These are phyloP conservation scores for Hoplostethus atlanticus DNA, from an alignment of 2,797 vertebrate genomes.

Conservation along the genomic window DNA sequence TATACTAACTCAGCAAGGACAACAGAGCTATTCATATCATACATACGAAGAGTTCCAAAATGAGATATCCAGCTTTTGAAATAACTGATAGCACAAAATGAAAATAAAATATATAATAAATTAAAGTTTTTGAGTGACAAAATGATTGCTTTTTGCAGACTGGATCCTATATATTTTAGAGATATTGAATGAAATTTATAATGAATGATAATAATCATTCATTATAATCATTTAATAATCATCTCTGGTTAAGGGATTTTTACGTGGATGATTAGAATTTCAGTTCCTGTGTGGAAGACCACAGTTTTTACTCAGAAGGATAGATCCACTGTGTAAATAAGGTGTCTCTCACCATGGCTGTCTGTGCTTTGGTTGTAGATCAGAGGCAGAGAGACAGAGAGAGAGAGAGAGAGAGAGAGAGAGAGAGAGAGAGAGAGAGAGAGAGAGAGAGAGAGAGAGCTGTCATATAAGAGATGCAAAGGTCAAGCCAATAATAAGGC, in stretches of 20 bases:
- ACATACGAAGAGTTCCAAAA: no score
- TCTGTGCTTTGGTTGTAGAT: background rate
- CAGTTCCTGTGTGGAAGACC: background rate
- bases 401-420: no score
- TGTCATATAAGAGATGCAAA: constrained; percentile 22
- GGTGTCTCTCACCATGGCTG: background rate
- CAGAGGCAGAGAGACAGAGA: no score
- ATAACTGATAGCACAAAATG: background rate
- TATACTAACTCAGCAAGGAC: constrained; percentile 14
- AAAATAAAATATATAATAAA: background rate
- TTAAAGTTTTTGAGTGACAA: background rate
- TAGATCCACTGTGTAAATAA: background rate
- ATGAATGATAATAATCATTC: no score
- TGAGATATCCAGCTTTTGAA: background rate
- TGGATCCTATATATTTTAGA: background rate
- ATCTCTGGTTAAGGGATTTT: background rate
- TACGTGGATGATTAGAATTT: background rate
- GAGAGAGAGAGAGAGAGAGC: constrained; percentile 1
- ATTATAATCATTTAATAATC: background rate
- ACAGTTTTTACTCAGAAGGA: constrained; percentile 6
- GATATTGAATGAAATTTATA: background rate
- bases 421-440: background rate
- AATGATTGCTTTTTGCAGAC: background rate
- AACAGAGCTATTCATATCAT: background rate
- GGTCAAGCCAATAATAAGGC: constrained; percentile 4